Conservation (phyloP, 2,888 invertebrate species). For the Andrena bucephala region DNA sequence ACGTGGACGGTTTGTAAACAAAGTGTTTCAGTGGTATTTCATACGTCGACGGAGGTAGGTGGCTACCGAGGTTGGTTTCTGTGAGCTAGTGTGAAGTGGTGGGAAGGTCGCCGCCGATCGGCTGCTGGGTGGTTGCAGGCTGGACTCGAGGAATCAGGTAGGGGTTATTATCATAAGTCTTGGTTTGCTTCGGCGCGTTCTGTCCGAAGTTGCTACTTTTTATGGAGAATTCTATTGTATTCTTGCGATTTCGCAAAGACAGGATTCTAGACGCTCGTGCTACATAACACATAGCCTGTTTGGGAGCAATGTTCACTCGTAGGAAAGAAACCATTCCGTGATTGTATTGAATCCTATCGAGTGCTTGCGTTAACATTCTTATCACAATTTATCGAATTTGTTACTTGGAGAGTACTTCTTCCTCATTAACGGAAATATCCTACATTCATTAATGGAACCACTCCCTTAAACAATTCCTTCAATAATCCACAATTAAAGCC, state of each 20-base stretch:
- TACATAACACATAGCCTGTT: no score
- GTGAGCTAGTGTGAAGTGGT: constrained; percentile 69
- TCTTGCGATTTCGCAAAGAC: no score
- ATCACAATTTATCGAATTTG: constrained; percentile 10
- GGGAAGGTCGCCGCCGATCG: constrained; percentile 30
- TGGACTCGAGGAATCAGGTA: constrained; percentile 60
- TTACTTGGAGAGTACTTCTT: constrained; percentile 1
- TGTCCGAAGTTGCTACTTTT: background rate
- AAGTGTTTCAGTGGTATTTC: constrained; percentile 65
- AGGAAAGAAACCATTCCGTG: no score
- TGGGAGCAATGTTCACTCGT: no score
- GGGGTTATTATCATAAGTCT: constrained; percentile 23
- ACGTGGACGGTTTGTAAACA: constrained; percentile 20
- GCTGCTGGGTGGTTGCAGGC: constrained; percentile 26
- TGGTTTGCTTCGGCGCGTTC: background rate
- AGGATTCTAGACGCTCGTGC: no score
- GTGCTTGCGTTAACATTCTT: background rate
- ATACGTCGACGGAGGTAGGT: constrained; percentile 33
- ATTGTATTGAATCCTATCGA: background rate
- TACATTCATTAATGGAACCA: no score
- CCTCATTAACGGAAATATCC: background rate
- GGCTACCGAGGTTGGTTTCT: constrained; percentile 50
- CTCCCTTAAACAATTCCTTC: no score
- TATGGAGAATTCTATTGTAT: no score
- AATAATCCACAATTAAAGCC: no score